Evolutionary conservation across 2,888 invertebrate species (phyloP).

Genomic region (Lasius platythorax): DNA sequence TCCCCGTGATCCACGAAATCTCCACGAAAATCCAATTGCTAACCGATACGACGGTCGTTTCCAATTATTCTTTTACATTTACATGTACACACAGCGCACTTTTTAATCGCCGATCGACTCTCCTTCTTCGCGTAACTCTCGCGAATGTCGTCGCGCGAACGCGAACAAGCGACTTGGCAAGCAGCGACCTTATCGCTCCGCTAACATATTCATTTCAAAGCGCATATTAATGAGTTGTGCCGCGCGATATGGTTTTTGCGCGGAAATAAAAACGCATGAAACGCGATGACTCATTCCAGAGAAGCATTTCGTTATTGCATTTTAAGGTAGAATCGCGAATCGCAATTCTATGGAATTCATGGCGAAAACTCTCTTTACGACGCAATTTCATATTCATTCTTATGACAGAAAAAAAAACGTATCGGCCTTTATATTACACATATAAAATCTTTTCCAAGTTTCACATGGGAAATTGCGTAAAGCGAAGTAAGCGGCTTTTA

Average conservation of each 20-base stretch:
- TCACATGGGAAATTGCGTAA: slow-evolving; percentile 25
- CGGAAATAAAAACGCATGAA: slow-evolving; percentile 18
- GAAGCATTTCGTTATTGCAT: slow-evolving; percentile 1
- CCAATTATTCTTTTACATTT: not conserved
- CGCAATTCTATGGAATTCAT: not conserved
- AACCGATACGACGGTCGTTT: not conserved
- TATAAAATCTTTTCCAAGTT: slow-evolving; percentile 39
- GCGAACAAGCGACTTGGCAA: not conserved
- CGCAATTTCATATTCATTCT: slow-evolving; percentile 8
- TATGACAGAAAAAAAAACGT: not conserved
- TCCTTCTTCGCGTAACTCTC: not conserved
- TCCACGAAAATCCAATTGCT: not conserved
- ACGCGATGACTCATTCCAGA: slow-evolving; percentile 16
- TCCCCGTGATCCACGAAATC: slow-evolving; percentile 8
- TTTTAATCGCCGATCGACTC: not conserved
- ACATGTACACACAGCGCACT: not conserved
- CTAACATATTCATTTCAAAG: slow-evolving; percentile 11
- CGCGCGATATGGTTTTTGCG: slow-evolving; percentile 4
- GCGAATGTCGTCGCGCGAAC: not conserved
- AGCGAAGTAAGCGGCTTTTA: slow-evolving; percentile 50
- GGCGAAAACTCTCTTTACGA: not conserved
- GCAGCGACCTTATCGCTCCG: not conserved
- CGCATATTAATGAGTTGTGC: slow-evolving; percentile 24
- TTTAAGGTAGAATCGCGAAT: slow-evolving; percentile 16
- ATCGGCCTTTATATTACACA: not conserved